A percentile compares a stretch with the other conserved stretches of the same genome.
Evolutionary conservation across 2,797 vertebrate genomes (phyloP).

Genomic region (Enteromius anoplus): DNA sequence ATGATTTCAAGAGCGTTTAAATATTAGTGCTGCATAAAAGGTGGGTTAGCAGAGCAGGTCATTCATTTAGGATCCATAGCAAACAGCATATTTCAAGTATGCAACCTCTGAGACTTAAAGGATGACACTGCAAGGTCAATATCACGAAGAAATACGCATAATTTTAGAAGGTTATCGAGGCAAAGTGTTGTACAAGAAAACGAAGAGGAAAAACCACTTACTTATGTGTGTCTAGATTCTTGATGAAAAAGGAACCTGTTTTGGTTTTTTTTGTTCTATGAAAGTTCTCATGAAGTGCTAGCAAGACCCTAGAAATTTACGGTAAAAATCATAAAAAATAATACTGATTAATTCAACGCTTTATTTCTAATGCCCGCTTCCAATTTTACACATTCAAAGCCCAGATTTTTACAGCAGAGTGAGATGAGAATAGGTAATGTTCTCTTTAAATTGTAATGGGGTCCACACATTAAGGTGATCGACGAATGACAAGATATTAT

Average conservation of each 20-base stretch:
- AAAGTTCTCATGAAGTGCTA: neutral
- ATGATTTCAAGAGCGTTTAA: slow-evolving; percentile 5
- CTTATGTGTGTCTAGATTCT: slow-evolving; percentile 5
- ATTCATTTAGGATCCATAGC: slow-evolving; percentile 34
- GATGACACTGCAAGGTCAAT: neutral
- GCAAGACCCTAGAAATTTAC: neutral
- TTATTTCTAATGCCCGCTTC: neutral
- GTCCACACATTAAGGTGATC: neutral
- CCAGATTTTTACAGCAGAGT: neutral
- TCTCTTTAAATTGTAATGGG: neutral
- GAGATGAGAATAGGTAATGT: neutral
- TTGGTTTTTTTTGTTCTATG: neutral
- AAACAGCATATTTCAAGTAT: slow-evolving; percentile 13
- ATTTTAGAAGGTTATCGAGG: slow-evolving; percentile 11
- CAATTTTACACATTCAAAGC: neutral
- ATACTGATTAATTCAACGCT: neutral
- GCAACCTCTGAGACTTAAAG: slow-evolving; percentile 16
- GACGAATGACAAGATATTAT: neutral
- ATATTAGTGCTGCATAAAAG: neutral
- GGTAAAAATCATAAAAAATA: neutral
- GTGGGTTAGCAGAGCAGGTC: slow-evolving; percentile 6
- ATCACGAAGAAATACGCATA: neutral
- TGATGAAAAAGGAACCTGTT: neutral
- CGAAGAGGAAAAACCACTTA: neutral
- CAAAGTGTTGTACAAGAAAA: neutral